phyloP scores from a whole-genome alignment of 2,113 vertebrate species.

The Rynchops niger region DNA sequence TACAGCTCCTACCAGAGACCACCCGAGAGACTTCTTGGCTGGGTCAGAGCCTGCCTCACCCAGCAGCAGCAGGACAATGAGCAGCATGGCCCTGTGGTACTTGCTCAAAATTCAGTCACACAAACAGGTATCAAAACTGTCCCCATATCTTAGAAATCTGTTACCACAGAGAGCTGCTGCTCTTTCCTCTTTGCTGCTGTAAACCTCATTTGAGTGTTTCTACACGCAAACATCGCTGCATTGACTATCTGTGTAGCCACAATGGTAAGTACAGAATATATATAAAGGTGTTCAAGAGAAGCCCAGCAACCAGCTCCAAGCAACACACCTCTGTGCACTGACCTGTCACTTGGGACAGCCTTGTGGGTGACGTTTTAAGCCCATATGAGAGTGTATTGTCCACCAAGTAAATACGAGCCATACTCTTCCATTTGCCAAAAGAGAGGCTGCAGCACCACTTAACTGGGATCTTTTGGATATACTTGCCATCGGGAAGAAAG shows the following conservation, averaged over 20 bases:
- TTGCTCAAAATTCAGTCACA: background rate
- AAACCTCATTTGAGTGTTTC: background rate
- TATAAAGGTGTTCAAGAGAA: background rate
- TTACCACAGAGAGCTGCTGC: background rate
- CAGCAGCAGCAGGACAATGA: background rate
- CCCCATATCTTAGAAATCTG: background rate
- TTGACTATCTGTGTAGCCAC: background rate
- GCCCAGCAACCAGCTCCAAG: background rate
- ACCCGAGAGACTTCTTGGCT: background rate
- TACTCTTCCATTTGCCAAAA: background rate
- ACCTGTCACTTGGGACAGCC: background rate
- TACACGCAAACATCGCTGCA: rapidly evolving
- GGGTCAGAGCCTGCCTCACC: background rate
- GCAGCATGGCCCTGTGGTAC: background rate
- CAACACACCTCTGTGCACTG: rapidly evolving
- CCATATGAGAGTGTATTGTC: rapidly evolving
- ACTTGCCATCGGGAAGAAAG: background rate
- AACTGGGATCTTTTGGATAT: background rate
- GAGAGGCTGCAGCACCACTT: background rate
- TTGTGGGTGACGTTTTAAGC: background rate
- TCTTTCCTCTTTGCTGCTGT: background rate
- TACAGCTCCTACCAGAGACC: background rate
- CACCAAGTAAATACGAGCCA: background rate
- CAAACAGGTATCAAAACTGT: background rate
- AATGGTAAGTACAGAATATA: background rate